phyloP scores from a whole-genome alignment of 2,797 vertebrate species.

The Labeo calbasu region DNA sequence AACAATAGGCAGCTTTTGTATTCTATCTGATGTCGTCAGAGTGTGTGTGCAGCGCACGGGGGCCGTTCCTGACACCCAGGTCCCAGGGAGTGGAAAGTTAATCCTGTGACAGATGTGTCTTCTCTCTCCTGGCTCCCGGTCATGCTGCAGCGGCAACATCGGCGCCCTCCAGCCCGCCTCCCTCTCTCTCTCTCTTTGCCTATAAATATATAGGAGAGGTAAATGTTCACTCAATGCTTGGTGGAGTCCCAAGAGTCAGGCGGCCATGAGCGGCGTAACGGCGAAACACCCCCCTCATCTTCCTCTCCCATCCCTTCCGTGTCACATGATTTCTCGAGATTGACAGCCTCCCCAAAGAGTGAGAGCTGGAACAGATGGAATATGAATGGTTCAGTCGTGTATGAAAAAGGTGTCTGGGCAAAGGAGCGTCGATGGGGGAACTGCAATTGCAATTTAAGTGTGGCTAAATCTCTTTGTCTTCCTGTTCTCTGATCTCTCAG shows the following conservation, averaged over 20 bases:
- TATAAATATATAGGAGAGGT: conserved; percentile 53
- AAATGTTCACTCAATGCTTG: conserved; percentile 84
- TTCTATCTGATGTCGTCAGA: conserved; percentile 65
- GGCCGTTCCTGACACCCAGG: conserved; percentile 81
- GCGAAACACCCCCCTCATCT: conserved; percentile 60
- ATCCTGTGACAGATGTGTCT: conserved; percentile 94
- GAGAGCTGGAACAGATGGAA: conserved; percentile 97
- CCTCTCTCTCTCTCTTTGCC: conserved; percentile 66
- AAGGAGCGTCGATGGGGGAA: conserved; percentile 73
- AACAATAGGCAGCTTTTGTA: conserved; percentile 56
- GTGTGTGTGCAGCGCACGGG: conserved; percentile 47
- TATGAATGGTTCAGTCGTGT: conserved; percentile 95
- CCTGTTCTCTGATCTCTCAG: conserved; percentile 45
- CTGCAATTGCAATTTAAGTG: conserved; percentile 75
- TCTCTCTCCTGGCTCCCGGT: conserved; percentile 87
- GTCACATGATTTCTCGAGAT: conserved; percentile 93
- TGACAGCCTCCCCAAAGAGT: conserved; percentile 97
- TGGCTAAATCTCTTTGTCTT: conserved; percentile 73
- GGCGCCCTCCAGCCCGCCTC: conserved; percentile 73
- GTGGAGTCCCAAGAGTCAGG: conserved; percentile 90
- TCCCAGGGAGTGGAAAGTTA: conserved; percentile 93
- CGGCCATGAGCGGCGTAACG: conserved; percentile 81
- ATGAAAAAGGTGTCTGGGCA: conserved; percentile 88
- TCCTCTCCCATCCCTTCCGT: conserved; percentile 73
- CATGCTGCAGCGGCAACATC: conserved; percentile 82